Evolutionary conservation across 2,888 invertebrate species (phyloP).

Genomic region (Acrocyrtus sp.): DNA sequence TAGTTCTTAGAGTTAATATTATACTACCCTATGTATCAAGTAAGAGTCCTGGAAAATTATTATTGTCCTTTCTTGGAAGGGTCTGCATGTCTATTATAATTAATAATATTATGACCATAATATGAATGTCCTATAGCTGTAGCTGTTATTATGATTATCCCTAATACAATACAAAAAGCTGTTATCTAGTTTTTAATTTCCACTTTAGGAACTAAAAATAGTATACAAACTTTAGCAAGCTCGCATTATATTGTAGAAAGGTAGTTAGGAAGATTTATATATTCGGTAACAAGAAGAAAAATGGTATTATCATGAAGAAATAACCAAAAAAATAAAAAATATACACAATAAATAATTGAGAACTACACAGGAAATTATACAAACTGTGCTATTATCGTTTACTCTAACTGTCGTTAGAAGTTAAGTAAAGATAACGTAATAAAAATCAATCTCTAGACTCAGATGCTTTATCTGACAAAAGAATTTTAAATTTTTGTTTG

Average conservation of each 20-base stretch:
- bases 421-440: no score
- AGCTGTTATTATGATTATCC: constrained; percentile 7
- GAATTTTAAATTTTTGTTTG: no score
- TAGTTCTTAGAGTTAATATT: no score
- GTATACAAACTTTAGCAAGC: constrained; percentile 36
- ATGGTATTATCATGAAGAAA: constrained; percentile 36
- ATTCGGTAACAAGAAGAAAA: constrained; percentile 34
- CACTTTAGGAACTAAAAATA: background rate
- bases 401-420: background rate
- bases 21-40: no score
- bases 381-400: constrained; percentile 8
- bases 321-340: constrained; percentile 36
- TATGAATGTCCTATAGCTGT: constrained; percentile 28
- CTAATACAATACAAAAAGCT: constrained; percentile 19
- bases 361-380: constrained; percentile 14
- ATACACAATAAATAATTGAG: constrained; percentile 29
- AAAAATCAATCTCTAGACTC: no score
- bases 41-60: no score
- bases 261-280: constrained; percentile 15
- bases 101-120: background rate
- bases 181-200: constrained; percentile 40
- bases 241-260: constrained; percentile 29
- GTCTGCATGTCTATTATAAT: background rate
- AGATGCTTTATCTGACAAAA: no score
- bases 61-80: background rate